Evolutionary conservation across 1,140 invertebrate species (phyloP).

Genomic region (Anastatus disparis): DNA sequence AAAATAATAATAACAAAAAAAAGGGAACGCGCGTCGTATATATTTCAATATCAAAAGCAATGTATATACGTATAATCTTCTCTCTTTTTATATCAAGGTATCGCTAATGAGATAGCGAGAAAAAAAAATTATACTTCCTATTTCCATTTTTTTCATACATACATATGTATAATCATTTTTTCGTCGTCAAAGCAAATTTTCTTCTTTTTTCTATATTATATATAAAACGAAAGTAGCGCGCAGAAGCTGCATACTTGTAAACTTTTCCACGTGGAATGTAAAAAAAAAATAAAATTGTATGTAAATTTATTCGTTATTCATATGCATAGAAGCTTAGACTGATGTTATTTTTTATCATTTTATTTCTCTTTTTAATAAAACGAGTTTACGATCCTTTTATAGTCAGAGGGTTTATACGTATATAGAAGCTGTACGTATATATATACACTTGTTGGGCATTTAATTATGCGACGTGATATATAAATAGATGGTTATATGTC

Average conservation of each 20-base stretch:
- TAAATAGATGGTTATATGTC: background rate
- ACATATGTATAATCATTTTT: too few relatives aligned
- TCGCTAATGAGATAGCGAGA: slow-evolving; percentile 33
- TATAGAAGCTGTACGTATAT: too few relatives aligned
- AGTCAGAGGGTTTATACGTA: too few relatives aligned
- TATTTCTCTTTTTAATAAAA: slow-evolving; percentile 32
- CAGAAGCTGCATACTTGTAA: too few relatives aligned
- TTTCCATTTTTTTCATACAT: slow-evolving; percentile 31
- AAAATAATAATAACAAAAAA: background rate
- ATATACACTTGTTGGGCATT: background rate
- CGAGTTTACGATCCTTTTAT: background rate
- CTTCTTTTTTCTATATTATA: too few relatives aligned
- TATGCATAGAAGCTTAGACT: too few relatives aligned
- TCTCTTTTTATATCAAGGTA: too few relatives aligned
- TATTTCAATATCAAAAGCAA: too few relatives aligned
- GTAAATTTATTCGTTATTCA: background rate
- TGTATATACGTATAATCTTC: too few relatives aligned
- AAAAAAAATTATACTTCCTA: slow-evolving; percentile 31
- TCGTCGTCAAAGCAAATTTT: slow-evolving; percentile 30
- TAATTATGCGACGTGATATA: slow-evolving; percentile 4
- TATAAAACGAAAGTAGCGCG: background rate
- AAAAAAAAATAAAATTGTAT: too few relatives aligned
- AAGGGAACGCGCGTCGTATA: background rate
- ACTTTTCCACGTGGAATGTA: background rate
- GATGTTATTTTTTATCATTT: too few relatives aligned